phyloP scores from a whole-genome alignment of 2,888 invertebrate species.

The Drosophila nr. fundita region DNA sequence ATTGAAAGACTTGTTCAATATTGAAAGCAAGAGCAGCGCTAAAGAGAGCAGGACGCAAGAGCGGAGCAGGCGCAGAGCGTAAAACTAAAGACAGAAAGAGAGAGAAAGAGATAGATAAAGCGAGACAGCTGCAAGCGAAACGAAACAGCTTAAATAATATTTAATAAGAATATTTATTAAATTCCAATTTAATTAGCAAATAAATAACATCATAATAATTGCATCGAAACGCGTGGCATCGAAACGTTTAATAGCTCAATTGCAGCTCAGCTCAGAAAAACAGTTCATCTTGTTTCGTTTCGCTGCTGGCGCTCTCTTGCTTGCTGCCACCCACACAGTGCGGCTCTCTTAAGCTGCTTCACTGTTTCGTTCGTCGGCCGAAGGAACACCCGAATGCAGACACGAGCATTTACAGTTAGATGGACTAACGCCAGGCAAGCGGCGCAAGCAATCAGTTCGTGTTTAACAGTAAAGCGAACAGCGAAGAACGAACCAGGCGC shows the following conservation, averaged over 20 bases:
- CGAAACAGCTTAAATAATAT: background rate
- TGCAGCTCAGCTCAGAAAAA: conserved; percentile 1
- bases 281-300: conserved; percentile 25
- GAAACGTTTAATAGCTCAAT: conserved; percentile 37
- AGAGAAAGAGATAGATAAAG: background rate
- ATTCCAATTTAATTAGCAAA: background rate
- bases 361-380: conserved; percentile 6
- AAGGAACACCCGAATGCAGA: conserved; percentile 22
- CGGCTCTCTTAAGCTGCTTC: conserved; percentile 11
- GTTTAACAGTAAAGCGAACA: conserved; percentile 27
- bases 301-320: conserved; percentile 2
- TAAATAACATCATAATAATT: background rate
- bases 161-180: background rate
- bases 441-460: conserved; percentile 56
- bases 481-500: conserved; percentile 21
- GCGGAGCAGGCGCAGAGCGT: conserved; percentile 38
- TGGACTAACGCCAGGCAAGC: conserved; percentile 14
- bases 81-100: conserved; percentile 12
- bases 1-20: conserved; percentile 45
- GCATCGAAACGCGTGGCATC: conserved; percentile 12
- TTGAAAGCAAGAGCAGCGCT: conserved; percentile 30
- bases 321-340: conserved; percentile 1
- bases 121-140: background rate
- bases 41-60: conserved; percentile 22
- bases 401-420: conserved; percentile 8